Conservation (phyloP, 2,888 invertebrate genomes). For the Agriopis leucophaearia region DNA sequence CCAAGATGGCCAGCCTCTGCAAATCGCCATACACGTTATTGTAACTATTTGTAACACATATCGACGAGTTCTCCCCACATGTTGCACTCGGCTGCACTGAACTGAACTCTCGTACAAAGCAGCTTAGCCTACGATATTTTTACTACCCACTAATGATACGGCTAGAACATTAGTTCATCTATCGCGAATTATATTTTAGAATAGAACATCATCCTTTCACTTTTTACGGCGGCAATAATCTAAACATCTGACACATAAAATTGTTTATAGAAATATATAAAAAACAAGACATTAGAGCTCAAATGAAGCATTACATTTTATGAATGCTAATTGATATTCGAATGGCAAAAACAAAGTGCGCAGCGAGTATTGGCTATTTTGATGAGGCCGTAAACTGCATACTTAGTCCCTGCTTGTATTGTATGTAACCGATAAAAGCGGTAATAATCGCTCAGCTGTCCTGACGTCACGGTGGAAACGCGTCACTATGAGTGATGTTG, state of each 20-base stretch:
- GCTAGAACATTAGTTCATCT: conserved; percentile 7
- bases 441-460: conserved; percentile 59
- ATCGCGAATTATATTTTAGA: conserved; percentile 20
- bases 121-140: conserved; percentile 8
- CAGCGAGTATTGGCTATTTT: conserved; percentile 20
- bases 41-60: conserved; percentile 35
- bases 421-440: conserved; percentile 39
- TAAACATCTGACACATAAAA: conserved; percentile 33
- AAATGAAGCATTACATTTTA: conserved; percentile 35
- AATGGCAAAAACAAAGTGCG: conserved; percentile 31
- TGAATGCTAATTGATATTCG: conserved; percentile 34
- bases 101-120: not conserved
- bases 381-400: conserved; percentile 3
- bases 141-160: conserved; percentile 20
- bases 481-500: conserved; percentile 69
- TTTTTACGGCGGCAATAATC: conserved; percentile 52
- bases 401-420: conserved; percentile 8
- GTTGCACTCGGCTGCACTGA: conserved; percentile 13
- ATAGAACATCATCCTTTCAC: conserved; percentile 63
- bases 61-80: conserved; percentile 18
- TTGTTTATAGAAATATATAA: conserved; percentile 23
- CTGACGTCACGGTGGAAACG: conserved; percentile 72
- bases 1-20: conserved; percentile 76
- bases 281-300: conserved; percentile 31
- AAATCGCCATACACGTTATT: conserved; percentile 64